phyloP scores from a whole-genome alignment of 1,140 invertebrate species.

The Delia radicum region DNA sequence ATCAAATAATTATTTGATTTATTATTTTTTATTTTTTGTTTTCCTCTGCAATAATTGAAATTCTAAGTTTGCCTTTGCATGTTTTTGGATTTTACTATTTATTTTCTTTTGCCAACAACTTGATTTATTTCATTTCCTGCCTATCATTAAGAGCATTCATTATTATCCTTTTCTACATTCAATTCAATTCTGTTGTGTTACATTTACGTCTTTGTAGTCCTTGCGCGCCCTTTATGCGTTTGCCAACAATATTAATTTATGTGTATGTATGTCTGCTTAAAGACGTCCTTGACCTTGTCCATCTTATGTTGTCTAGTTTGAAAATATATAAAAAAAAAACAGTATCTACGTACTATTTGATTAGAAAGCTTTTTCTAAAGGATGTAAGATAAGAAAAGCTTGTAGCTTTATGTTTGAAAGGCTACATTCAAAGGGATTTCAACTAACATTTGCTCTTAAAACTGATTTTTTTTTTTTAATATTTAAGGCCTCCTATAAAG shows the following conservation, averaged over 20 bases:
- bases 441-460: not conserved
- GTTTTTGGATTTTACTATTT: not conserved
- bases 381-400: not conserved
- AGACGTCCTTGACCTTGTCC: conserved; percentile 24
- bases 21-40: too few species aligned
- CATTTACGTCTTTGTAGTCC: not conserved
- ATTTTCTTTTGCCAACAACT: not conserved
- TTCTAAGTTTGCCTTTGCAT: not conserved
- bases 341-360: too few species aligned
- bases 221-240: conserved; percentile 18
- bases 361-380: not conserved
- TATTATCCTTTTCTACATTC: not conserved
- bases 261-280: not conserved
- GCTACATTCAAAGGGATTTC: too few species aligned
- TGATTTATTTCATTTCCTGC: not conserved
- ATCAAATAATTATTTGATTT: too few species aligned
- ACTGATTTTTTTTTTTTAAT: not conserved
- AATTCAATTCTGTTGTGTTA: too few species aligned
- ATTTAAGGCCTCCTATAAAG: not conserved
- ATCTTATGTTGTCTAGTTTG: not conserved
- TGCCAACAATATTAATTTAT: not conserved
- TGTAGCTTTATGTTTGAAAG: too few species aligned
- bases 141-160: not conserved
- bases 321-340: not conserved
- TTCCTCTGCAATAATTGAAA: too few species aligned